Conservation (phyloP, 1,140 invertebrate genomes). For the Pachyrhynchus sulphureomaculatus region DNA sequence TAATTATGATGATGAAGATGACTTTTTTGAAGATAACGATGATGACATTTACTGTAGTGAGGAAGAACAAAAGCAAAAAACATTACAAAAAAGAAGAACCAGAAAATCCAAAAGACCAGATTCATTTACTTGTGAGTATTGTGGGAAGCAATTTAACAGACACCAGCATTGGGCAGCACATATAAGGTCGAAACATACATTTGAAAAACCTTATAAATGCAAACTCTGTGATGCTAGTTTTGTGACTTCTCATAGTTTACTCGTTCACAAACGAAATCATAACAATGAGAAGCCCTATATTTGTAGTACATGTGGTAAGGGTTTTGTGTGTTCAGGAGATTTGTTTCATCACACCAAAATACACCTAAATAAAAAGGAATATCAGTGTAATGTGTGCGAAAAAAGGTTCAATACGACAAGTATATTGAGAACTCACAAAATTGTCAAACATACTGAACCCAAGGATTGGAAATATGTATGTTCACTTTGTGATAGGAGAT, state of each 20-base stretch:
- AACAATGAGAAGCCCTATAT: slow-evolving; percentile 37
- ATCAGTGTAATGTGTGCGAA: slow-evolving; percentile 32
- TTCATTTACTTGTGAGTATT: slow-evolving; percentile 34
- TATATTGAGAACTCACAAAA: slow-evolving; percentile 35
- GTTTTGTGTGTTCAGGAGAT: slow-evolving; percentile 35
- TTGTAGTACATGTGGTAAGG: slow-evolving; percentile 34
- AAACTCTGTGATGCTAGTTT: slow-evolving; percentile 35
- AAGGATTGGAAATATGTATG: slow-evolving; percentile 38
- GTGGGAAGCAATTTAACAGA: slow-evolving; percentile 35
- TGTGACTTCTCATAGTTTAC: slow-evolving; percentile 32
- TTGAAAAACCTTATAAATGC: slow-evolving; percentile 39
- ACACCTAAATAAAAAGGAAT: slow-evolving; percentile 37
- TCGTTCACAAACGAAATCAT: slow-evolving; percentile 36
- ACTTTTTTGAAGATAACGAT: not conserved
- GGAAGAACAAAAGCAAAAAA: not conserved
- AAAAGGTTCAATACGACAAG: slow-evolving; percentile 38
- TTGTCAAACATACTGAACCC: slow-evolving; percentile 35
- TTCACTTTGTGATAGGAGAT: slow-evolving; percentile 28
- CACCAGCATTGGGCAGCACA: slow-evolving; percentile 35
- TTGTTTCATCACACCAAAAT: slow-evolving; percentile 39
- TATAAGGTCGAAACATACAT: slow-evolving; percentile 35
- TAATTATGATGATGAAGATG: not conserved
- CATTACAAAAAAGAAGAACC: not conserved
- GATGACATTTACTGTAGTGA: slow-evolving; percentile 15
- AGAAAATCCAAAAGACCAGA: slow-evolving; percentile 26